These are phyloP conservation scores for Arrhamphus sclerolepis DNA, from an alignment of 2,797 vertebrate species.

Conservation along the genomic window DNA sequence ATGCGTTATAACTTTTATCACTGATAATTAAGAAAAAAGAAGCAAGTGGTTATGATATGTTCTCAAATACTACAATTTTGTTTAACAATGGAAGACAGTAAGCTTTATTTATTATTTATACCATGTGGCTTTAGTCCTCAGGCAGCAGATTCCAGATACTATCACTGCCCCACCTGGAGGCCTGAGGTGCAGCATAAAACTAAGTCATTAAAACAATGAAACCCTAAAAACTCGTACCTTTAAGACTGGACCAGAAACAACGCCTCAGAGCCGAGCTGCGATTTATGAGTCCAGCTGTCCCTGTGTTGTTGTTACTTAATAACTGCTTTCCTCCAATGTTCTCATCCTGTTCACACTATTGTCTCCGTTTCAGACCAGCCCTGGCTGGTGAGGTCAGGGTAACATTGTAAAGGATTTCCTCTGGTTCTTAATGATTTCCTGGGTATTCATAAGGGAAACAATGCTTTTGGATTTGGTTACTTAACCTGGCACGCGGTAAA, in stretches of 20 bases:
- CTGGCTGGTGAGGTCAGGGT: slow-evolving; percentile 76
- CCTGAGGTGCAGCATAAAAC: slow-evolving; percentile 4
- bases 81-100: not conserved
- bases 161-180: slow-evolving; percentile 5
- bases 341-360: slow-evolving; percentile 80
- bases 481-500: slow-evolving; percentile 66
- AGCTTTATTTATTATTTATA: slow-evolving; percentile 9
- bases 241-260: slow-evolving; percentile 18
- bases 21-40: too few species aligned
- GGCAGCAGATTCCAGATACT: slow-evolving; percentile 10
- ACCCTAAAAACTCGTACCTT: slow-evolving; percentile 5
- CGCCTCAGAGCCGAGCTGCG: slow-evolving; percentile 11
- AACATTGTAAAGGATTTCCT: slow-evolving; percentile 83
- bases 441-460: slow-evolving; percentile 78
- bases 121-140: not conserved
- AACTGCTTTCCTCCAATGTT: slow-evolving; percentile 57
- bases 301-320: slow-evolving; percentile 50
- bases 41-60: not conserved
- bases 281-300: slow-evolving; percentile 62
- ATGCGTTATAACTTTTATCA: too few species aligned
- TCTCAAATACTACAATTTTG: not conserved
- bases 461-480: slow-evolving; percentile 74
- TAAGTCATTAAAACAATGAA: slow-evolving; percentile 12
- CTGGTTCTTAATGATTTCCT: slow-evolving; percentile 82
- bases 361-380: slow-evolving; percentile 72